Percentiles rank a stretch among this genome's conserved stretches.
phyloP scores from a whole-genome alignment of 1,140 invertebrate genomes.

The Drosophila biarmipes region DNA sequence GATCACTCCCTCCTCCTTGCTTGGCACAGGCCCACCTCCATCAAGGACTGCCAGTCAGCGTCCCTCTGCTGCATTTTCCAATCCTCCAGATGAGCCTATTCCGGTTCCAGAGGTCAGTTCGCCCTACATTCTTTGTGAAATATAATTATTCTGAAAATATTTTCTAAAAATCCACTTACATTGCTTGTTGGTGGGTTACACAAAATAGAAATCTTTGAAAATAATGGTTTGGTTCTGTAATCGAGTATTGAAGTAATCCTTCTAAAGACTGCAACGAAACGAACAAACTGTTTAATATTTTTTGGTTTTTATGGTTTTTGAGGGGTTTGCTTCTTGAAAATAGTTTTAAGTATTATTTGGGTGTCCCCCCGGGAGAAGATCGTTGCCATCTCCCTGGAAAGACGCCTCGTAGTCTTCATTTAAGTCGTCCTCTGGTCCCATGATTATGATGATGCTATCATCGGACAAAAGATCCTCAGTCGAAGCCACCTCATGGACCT shows the following conservation, averaged over 20 bases:
- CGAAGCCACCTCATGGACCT: no score
- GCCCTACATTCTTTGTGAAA: slow-evolving; percentile 34
- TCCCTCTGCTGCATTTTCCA: slow-evolving; percentile 13
- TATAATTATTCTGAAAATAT: background rate
- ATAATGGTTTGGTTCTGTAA: slow-evolving; percentile 95
- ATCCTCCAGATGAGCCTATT: slow-evolving; percentile 34
- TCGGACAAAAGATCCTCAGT: no score
- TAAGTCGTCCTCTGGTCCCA: no score
- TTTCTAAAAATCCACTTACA: slow-evolving; percentile 24
- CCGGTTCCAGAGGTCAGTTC: slow-evolving; percentile 62
- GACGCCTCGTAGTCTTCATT: no score
- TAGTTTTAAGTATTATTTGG: no score
- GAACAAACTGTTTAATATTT: background rate
- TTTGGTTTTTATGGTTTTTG: no score
- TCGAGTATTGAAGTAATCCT: slow-evolving; percentile 89
- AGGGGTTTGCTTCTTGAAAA: no score
- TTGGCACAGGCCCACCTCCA: slow-evolving; percentile 57
- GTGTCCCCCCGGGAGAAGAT: no score
- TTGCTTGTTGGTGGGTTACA: slow-evolving; percentile 89
- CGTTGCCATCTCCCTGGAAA: no score
- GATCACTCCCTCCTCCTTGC: slow-evolving; percentile 18
- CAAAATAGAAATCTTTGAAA: no score
- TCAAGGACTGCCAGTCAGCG: slow-evolving; percentile 52
- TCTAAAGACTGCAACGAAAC: slow-evolving; percentile 79
- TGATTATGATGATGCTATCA: no score